These are phyloP conservation scores for Diloba caeruleocephala DNA, from an alignment of 2,888 invertebrate species.

Conservation along the genomic window DNA sequence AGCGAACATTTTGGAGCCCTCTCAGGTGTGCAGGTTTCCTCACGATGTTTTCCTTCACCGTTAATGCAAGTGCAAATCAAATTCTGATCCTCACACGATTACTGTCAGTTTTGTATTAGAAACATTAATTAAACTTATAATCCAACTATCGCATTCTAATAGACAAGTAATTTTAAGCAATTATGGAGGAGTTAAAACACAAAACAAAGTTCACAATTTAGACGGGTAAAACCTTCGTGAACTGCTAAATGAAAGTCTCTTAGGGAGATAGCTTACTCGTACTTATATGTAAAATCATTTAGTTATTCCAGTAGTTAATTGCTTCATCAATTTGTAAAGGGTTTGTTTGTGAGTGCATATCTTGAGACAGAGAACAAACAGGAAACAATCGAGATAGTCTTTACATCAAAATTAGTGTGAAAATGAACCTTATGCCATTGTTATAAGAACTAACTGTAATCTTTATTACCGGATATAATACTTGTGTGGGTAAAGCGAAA, in stretches of 20 bases:
- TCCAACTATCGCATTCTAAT: neutral
- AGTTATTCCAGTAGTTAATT: no score
- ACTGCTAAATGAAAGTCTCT: neutral
- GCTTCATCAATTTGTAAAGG: conserved; percentile 1
- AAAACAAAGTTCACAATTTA: neutral
- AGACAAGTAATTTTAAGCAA: neutral
- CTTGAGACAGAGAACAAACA: neutral
- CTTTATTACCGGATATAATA: neutral
- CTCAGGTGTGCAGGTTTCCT: no score
- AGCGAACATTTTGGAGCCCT: no score
- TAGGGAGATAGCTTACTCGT: neutral
- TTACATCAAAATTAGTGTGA: neutral
- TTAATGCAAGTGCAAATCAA: no score
- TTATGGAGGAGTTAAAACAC: neutral
- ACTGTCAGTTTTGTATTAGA: no score
- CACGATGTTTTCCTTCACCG: no score
- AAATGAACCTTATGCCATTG: conserved; percentile 2
- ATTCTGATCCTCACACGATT: no score
- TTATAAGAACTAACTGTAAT: neutral
- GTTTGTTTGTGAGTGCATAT: neutral
- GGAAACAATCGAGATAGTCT: conserved; percentile 5
- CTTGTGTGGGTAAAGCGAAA: conserved; percentile 1
- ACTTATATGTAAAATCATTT: no score
- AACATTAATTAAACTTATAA: neutral
- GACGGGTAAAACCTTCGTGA: neutral